A percentile compares a stretch with the other conserved stretches of the same genome.
Conservation (phyloP, 2,888 invertebrate species). For the Pheosia tremula region DNA sequence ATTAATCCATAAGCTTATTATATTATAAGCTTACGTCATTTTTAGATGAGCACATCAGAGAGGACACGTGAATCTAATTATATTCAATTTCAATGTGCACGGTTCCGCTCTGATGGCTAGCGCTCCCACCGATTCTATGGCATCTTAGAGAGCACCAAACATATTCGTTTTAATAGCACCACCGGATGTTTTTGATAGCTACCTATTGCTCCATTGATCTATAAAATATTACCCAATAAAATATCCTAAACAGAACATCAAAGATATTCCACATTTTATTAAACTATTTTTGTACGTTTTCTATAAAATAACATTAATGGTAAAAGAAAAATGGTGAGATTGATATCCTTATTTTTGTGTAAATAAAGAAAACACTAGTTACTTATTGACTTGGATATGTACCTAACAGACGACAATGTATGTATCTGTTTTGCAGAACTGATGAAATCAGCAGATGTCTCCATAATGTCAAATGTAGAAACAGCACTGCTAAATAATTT, state of each 20-base stretch:
- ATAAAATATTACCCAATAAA: constrained; percentile 17
- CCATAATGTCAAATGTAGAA: constrained; percentile 10
- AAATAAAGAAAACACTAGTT: too few species aligned
- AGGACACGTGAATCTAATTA: constrained; percentile 19
- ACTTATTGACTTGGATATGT: too few species aligned
- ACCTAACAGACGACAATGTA: too few species aligned
- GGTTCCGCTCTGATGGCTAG: constrained; percentile 18
- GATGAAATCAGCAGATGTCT: constrained; percentile 12
- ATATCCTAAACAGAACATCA: constrained; percentile 18
- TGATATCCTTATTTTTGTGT: too few species aligned
- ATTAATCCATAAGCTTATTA: too few species aligned
- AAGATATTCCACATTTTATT: constrained; percentile 11
- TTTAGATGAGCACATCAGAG: constrained; percentile 17
- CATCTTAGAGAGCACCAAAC: constrained; percentile 1
- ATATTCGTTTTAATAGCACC: constrained; percentile 7
- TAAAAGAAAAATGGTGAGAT: too few species aligned
- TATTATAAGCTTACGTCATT: constrained; percentile 15
- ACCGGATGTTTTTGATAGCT: not conserved
- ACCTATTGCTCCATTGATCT: constrained; percentile 18
- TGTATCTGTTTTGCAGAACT: not conserved
- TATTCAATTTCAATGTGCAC: constrained; percentile 18
- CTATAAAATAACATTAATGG: too few species aligned
- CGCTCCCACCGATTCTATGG: constrained; percentile 4
- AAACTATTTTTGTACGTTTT: not conserved
- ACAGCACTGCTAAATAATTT: not conserved